A percentile compares a stretch with the other conserved stretches of the same genome.
Evolutionary conservation across 2,113 vertebrate genomes (phyloP).

Genomic region (Narcine bancroftii): DNA sequence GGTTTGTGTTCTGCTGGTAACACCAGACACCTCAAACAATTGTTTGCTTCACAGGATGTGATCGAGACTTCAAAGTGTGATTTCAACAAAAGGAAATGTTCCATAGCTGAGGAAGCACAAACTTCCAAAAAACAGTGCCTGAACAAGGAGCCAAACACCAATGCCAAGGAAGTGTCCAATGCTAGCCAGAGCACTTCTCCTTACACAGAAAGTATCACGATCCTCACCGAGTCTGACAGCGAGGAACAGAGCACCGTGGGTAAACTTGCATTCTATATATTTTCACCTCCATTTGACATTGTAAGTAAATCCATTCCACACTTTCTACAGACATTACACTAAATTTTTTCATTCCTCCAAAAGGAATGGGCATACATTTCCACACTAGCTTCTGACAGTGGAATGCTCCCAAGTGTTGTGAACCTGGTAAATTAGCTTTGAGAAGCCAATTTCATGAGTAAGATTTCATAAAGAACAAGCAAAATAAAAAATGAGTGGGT

Average conservation of each 20-base stretch:
- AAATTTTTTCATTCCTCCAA: background rate
- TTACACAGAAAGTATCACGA: background rate
- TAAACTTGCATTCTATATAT: background rate
- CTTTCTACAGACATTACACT: background rate
- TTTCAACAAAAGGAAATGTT: slow-evolving; percentile 1
- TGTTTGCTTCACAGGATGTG: background rate
- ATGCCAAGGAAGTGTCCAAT: background rate
- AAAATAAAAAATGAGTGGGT: background rate
- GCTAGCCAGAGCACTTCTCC: background rate
- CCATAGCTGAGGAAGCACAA: background rate
- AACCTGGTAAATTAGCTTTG: background rate
- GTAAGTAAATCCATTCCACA: background rate
- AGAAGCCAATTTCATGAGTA: background rate
- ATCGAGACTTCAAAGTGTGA: too few species aligned
- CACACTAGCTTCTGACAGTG: too few species aligned
- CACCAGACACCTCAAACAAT: background rate
- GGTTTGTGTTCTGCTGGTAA: background rate
- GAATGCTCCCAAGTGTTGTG: background rate
- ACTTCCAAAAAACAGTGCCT: background rate
- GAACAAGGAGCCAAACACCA: background rate
- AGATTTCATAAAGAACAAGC: background rate
- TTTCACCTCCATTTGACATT: background rate
- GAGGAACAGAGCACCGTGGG: background rate
- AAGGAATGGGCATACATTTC: background rate
- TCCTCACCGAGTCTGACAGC: too few species aligned